A percentile compares a stretch with the other conserved stretches of the same genome.
These are phyloP conservation scores for Phenganax marumi DNA, from an alignment of 92 coral and sea anemone genomes.

Conservation along the genomic window DNA sequence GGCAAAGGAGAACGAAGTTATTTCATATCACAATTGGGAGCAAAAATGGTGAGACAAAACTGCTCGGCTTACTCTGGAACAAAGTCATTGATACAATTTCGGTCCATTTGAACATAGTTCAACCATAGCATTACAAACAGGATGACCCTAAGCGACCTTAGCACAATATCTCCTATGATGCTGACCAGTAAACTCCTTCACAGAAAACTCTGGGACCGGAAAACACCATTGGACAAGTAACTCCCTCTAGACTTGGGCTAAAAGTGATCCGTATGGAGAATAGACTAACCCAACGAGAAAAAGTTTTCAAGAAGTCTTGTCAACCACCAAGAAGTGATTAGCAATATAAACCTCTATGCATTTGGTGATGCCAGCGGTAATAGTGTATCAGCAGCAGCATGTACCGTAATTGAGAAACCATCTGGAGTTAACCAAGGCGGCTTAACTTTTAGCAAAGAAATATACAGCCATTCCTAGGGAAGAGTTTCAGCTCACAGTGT, in stretches of 20 bases:
- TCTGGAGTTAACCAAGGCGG: constrained; percentile 12
- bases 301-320: constrained; percentile 2
- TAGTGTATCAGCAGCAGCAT: background rate
- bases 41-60: background rate
- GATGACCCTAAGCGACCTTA: background rate
- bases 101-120: background rate
- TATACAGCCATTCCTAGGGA: background rate
- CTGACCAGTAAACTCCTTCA: background rate
- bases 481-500: constrained; percentile 18
- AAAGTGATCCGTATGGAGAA: background rate
- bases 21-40: background rate
- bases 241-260: background rate
- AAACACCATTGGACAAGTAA: background rate
- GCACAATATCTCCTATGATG: background rate
- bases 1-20: background rate
- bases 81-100: background rate
- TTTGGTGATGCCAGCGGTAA: constrained; percentile 27
- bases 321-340: background rate
- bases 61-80: background rate
- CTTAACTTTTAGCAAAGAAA: background rate
- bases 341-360: background rate
- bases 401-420: background rate
- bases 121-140: background rate
- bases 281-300: background rate
- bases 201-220: no score